Conservation (phyloP, 1,140 invertebrate genomes). For the Drosophila leontia region DNA sequence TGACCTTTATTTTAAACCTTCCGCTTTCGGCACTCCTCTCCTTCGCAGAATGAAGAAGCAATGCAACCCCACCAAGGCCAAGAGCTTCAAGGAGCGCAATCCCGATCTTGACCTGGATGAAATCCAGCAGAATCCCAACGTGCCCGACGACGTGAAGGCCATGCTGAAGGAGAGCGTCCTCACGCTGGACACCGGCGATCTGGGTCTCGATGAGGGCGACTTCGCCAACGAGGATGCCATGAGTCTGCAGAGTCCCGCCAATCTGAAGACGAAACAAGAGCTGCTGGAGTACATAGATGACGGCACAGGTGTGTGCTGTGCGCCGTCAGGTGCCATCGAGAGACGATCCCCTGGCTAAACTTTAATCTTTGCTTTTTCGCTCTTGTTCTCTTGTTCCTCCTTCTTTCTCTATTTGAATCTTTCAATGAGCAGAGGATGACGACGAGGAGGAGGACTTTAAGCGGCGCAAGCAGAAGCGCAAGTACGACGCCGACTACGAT, state of each 20-base stretch:
- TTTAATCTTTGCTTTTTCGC: slow-evolving; percentile 1
- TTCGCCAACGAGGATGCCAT: slow-evolving; percentile 60
- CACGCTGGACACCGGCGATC: slow-evolving; percentile 51
- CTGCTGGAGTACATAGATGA: slow-evolving; percentile 81
- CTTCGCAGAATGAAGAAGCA: slow-evolving; percentile 82
- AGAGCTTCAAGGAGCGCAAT: slow-evolving; percentile 84
- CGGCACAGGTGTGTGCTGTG: slow-evolving; percentile 77
- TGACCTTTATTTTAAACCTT: not conserved
- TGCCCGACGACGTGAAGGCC: slow-evolving; percentile 84
- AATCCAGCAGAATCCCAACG: slow-evolving; percentile 84
- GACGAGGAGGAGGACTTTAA: slow-evolving; percentile 83
- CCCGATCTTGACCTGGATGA: slow-evolving; percentile 84
- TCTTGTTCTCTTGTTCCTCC: slow-evolving; percentile 8
- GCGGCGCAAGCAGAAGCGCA: slow-evolving; percentile 76
- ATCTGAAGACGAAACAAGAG: slow-evolving; percentile 81
- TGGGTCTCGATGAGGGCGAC: slow-evolving; percentile 48
- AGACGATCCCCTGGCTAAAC: not conserved
- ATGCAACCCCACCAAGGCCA: slow-evolving; percentile 82
- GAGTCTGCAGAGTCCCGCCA: slow-evolving; percentile 71
- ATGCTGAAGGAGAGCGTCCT: slow-evolving; percentile 80
- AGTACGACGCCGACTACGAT: slow-evolving; percentile 81
- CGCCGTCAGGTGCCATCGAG: slow-evolving; percentile 1
- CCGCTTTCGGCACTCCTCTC: not conserved
- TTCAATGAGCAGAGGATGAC: slow-evolving; percentile 59
- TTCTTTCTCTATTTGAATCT: slow-evolving; percentile 12